Evolutionary conservation across 2,888 invertebrate species (phyloP), one percentile per base, ranked within the genome.

Genomic region (Cryptosula pallasiana): DNA sequence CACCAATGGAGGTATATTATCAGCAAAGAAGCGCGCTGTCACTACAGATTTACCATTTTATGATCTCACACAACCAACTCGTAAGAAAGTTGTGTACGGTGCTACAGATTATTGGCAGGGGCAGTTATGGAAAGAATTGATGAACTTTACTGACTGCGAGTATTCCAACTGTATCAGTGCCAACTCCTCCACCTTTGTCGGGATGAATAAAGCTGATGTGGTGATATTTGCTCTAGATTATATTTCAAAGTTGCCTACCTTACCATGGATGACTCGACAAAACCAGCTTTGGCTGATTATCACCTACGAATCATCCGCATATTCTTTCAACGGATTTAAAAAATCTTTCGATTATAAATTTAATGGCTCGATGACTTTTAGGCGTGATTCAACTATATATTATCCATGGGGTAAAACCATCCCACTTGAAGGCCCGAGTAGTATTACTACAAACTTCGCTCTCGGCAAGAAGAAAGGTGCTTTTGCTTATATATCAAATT

Each of bases 1-100:
- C 45, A 45, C 20, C 45, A 45, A 45, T 45, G 20, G 20, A 20
- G 20, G 20, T 45, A 45, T 45, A 5, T 20, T 45, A 13, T 45
- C 45, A 5, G 9, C 20, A 5, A 45, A 5, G 5, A 13, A 5
- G 20, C 9, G 45, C 9, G 9, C 5, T 45, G 9, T 13, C 20
- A 45, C 45, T 20, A 20, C 5, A 45, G 58, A 29, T 72, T 35
- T 16, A 54, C 73, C 25, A 72, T 74, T 72, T 74, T 69, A 16
- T 45, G 35, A 55, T 72, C 71, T 54, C 71, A 72, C 1, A 45
- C 55, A 16, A 72, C 74, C 0, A 69, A 71, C 3, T 34, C 55
- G 29, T 35, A 45, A 20, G 71, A 35, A 27, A 74, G 71, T 20
- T 5, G 27, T 27, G 63, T 69, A 16, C 72, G 35, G 2, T 72